Evolutionary conservation across 2,113 vertebrate species (phyloP).

Genomic region (Apteryx mantelli): DNA sequence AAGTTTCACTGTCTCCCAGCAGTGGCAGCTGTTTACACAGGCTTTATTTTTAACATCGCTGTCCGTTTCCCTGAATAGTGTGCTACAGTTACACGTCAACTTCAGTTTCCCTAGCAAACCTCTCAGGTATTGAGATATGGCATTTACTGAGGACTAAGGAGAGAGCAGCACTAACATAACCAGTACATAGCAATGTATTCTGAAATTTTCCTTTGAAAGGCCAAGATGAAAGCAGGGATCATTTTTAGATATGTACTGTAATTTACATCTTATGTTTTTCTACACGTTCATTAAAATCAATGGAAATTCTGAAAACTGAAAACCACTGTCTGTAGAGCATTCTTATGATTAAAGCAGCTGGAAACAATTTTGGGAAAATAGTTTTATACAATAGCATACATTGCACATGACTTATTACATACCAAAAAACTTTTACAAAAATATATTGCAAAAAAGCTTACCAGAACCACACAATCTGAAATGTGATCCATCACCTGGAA

Average conservation of each 20-base stretch:
- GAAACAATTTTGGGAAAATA: not conserved
- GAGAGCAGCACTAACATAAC: no score
- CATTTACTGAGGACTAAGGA: no score
- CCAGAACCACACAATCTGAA: not conserved
- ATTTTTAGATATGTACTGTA: not conserved
- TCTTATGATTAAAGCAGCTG: conserved; percentile 3
- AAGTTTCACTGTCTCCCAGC: no score
- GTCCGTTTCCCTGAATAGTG: no score
- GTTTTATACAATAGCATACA: not conserved
- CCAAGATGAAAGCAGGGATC: not conserved
- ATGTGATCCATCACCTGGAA: not conserved
- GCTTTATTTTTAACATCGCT: no score
- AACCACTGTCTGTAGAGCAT: not conserved
- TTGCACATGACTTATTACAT: not conserved
- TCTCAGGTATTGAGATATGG: no score
- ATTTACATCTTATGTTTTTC: not conserved
- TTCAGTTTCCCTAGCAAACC: no score
- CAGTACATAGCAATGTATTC: no score
- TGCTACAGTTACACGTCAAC: no score
- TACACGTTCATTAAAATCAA: not conserved
- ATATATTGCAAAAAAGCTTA: not conserved
- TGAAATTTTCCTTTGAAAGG: not conserved
- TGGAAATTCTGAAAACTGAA: not conserved
- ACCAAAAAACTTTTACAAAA: not conserved
- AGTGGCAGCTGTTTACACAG: no score